Base-by-base conservation (phyloP, 1,140 invertebrate genomes). In the Saxidomus purpurata region DNA sequence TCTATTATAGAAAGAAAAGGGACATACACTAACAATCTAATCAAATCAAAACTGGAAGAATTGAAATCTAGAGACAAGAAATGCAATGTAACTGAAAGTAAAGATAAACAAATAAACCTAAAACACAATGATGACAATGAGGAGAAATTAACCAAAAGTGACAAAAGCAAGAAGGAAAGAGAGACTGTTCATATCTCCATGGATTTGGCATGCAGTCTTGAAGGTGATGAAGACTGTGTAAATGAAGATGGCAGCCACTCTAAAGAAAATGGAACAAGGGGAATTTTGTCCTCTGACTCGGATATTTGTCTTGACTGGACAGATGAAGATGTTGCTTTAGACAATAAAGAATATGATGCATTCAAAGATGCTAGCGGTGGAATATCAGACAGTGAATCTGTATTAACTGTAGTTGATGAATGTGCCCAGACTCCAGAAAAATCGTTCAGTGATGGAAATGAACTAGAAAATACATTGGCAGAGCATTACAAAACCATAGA, bases 251-350 rank as follows among this genome's bases (percentile, higher is more conserved):
- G 6, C 17, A 59, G 55, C n/a, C 55, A 9, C 8, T 17, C 63
- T 47, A 17, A 9, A 55, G 76, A 79, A 52, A 61, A 81, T 31
- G 28, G 17, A 15, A 8, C n/a, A 4, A 82, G 67, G 17, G 67
- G 25, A 43, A 82, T 82, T 40, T 38, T 82, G 28, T 67, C 80
- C 22, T 82, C 52, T 22, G 80, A 82, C 43, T 85, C 83, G 6
- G 83, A 85, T 34, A 67, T 69, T 22, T 71, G 83, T 40, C 43
- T 74, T 25, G 63, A 85, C n/a, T 71, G 83, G 63, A 55, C n/a
- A n/a, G 83, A 85, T 74, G 67, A 85, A 19, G 83, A 76, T 71
- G 67, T 17, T 59, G 52, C 61, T 0, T 36, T 82, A 11, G 76
- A 79, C 34, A 67, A 67, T 49, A 34, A 31, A 36, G 74, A 77